Percentiles rank a stretch among this genome's conserved stretches.
Evolutionary conservation across 2,888 invertebrate species (phyloP).

Genomic region (Melanchra persicariae): DNA sequence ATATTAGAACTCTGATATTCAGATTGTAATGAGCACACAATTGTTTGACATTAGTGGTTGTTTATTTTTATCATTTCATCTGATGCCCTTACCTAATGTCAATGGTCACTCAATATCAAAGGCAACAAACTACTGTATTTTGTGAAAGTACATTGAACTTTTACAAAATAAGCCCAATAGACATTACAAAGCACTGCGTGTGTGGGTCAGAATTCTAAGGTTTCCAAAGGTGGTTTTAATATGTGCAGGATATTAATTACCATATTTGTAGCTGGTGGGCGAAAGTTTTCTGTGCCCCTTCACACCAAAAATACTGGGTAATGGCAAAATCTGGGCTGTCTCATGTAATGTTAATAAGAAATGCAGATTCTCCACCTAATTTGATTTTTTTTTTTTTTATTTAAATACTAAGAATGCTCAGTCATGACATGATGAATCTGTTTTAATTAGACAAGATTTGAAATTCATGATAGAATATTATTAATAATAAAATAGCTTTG

Average conservation of each 20-base stretch:
- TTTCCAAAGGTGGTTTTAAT: neutral
- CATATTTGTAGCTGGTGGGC: neutral
- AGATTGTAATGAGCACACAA: neutral
- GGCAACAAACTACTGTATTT: constrained; percentile 10
- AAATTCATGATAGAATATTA: constrained; percentile 7
- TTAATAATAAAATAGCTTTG: constrained; percentile 1
- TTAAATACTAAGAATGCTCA: neutral
- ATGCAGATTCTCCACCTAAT: neutral
- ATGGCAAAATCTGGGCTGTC: neutral
- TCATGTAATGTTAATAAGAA: neutral
- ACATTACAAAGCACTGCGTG: neutral
- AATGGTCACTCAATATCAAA: constrained; percentile 18
- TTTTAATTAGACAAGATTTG: neutral
- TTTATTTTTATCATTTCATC: constrained; percentile 20
- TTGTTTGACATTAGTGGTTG: neutral
- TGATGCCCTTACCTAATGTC: neutral
- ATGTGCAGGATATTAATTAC: neutral
- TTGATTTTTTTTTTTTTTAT: neutral
- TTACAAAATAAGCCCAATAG: neutral
- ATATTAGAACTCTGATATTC: neutral
- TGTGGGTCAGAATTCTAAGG: neutral
- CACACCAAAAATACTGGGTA: neutral
- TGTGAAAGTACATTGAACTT: neutral
- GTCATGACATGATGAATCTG: neutral
- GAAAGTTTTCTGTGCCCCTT: neutral